Evolutionary conservation across 2,113 vertebrate genomes (phyloP), one percentile per base, ranked within the genome.

Genomic region (Neolamprologus devosi): DNA sequence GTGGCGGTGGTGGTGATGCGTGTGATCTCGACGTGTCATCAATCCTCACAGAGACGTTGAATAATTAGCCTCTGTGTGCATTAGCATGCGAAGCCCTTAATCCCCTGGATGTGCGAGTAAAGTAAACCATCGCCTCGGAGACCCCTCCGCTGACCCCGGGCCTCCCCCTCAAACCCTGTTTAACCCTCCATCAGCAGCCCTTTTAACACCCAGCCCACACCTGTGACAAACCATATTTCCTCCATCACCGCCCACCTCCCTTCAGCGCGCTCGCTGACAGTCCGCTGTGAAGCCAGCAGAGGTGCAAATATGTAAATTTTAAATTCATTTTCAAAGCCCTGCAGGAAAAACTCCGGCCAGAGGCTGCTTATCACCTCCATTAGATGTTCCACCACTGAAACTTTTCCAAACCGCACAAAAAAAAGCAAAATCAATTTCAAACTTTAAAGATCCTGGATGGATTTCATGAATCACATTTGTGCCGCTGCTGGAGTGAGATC

Each of bases 61-160:
- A 93, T 91, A 87, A 93, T 92, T 81, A 88, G 40, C 10, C 81
- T 57, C 87, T 78, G 78, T 30, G 21, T 91, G 40, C 47, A 81
- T 88, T 82, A 54, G 58, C 42, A 84, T 70, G 85, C 14, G 79
- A 84, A 87, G 84, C 82, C 84, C 55, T 78, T 92, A 91, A 93
- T 91, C 90, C 90, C 45, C 60, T 84, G 89, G 89, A 92, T 86
- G 53, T 37, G 87, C 78, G 84, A 37, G 37, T 40, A 87, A 93
- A 87, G 91, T 92, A 93, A 93, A 91, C 89, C 82, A 37, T 68
- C 21, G 58, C 33, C 70, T 33, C 57, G 1, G 21, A 16, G 8
- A 51, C 37, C 84, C 80, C 70, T 54, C 70, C 13, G 4, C 3
- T 80, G 81, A 86, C 85, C 85, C 37, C 4, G 2, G 9, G 4